phyloP scores from a whole-genome alignment of 2,888 invertebrate species.

The Ecdyonurus torrentis region DNA sequence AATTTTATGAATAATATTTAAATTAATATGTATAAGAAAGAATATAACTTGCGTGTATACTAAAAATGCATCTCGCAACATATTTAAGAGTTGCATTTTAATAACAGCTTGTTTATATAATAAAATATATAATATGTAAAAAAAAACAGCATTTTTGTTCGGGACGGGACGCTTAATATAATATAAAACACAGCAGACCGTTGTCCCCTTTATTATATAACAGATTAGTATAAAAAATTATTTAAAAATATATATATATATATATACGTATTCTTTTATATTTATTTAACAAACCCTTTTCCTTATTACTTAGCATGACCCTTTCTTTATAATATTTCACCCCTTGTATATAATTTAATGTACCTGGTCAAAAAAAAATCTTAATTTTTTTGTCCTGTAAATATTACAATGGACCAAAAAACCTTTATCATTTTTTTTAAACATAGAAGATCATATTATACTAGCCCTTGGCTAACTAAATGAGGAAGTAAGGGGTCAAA shows the following conservation, averaged over 20 bases:
- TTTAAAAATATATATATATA: not conserved
- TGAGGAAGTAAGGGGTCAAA: not conserved
- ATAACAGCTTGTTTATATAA: too few relatives aligned
- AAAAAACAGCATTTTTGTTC: too few relatives aligned
- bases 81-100: too few relatives aligned
- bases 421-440: not conserved
- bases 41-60: too few relatives aligned
- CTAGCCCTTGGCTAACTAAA: not conserved
- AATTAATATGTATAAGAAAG: too few relatives aligned
- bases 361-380: not conserved
- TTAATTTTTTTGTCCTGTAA: not conserved
- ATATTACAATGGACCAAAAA: not conserved
- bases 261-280: not conserved
- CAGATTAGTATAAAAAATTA: not conserved
- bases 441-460: not conserved
- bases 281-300: not conserved
- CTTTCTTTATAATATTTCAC: not conserved
- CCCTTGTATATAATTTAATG: not conserved
- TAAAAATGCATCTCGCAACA: too few relatives aligned
- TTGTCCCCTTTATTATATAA: not conserved
- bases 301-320: not conserved
- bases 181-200: not conserved
- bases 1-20: too few relatives aligned
- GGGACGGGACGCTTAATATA: too few relatives aligned
- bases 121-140: too few relatives aligned